These are phyloP conservation scores for Elephantulus edwardii DNA, from an alignment of 2,113 vertebrate species.

Conservation along the genomic window DNA sequence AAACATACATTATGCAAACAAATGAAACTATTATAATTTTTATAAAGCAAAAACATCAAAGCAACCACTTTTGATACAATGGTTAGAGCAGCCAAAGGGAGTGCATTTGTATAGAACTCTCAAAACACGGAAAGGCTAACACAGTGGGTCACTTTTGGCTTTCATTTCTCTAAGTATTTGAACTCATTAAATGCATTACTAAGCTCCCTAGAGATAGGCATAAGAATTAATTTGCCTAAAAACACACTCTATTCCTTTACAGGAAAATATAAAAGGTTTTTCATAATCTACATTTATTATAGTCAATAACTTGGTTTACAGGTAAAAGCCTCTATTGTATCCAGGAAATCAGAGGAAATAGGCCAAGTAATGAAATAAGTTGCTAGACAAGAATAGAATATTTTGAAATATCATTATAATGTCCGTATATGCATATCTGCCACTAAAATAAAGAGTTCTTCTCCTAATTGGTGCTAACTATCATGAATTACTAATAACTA, in stretches of 20 bases:
- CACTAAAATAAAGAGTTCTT: background rate
- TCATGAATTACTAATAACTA: background rate
- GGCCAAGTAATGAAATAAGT: background rate
- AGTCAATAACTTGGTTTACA: constrained; percentile 31
- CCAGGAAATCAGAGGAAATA: background rate
- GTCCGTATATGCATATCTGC: background rate
- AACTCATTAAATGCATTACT: constrained; percentile 29
- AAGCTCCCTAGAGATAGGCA: background rate
- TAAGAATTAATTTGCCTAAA: constrained; percentile 46
- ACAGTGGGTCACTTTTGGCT: background rate
- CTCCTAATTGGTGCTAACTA: background rate
- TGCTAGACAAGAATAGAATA: background rate
- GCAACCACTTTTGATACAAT: background rate
- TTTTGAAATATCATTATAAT: background rate
- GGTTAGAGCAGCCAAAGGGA: background rate
- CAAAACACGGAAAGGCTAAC: background rate
- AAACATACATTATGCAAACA: background rate
- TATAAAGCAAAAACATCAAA: background rate
- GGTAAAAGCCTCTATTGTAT: constrained; percentile 3
- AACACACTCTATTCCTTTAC: constrained; percentile 1
- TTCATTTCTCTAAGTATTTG: constrained; percentile 27
- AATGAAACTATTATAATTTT: background rate
- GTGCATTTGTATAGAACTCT: background rate
- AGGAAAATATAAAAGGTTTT: background rate
- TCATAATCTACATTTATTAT: background rate